Evolutionary conservation across 2,888 invertebrate species (phyloP).

Genomic region (Sinohyriopsis cumingii): DNA sequence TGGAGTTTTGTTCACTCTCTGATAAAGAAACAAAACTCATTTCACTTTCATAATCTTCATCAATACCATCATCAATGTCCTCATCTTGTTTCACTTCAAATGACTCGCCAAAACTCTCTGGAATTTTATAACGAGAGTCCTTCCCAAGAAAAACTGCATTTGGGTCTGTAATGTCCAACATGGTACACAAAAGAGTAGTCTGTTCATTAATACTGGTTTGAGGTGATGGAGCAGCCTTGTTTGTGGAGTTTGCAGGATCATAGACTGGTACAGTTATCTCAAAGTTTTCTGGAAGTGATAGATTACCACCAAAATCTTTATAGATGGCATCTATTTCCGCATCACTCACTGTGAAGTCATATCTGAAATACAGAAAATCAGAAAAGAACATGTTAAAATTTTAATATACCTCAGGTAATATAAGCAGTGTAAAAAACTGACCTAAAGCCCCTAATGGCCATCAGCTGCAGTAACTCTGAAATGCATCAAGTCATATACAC

Average conservation of each 20-base stretch:
- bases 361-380: constrained; percentile 75
- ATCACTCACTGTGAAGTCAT: constrained; percentile 82
- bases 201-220: constrained; percentile 72
- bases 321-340: constrained; percentile 82
- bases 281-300: constrained; percentile 87
- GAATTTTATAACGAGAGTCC: constrained; percentile 37
- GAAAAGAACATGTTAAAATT: not conserved
- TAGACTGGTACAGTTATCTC: constrained; percentile 81
- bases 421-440: not conserved
- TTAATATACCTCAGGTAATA: not conserved
- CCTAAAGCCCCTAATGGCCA: not conserved
- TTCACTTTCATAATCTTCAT: constrained; percentile 44
- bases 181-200: constrained; percentile 73
- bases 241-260: constrained; percentile 35
- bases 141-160: constrained; percentile 63
- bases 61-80: constrained; percentile 41
- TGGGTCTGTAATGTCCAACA: constrained; percentile 86
- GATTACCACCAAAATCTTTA: constrained; percentile 79
- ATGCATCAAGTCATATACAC: no score
- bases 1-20: constrained; percentile 27
- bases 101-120: constrained; percentile 20
- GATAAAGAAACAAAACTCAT: constrained; percentile 37
- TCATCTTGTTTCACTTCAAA: constrained; percentile 31
- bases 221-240: constrained; percentile 26
- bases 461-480: not conserved